Evolutionary conservation across 2,113 vertebrate species (phyloP), one percentile per base, ranked within the genome.

Genomic region (Cyprinodon tularosa): DNA sequence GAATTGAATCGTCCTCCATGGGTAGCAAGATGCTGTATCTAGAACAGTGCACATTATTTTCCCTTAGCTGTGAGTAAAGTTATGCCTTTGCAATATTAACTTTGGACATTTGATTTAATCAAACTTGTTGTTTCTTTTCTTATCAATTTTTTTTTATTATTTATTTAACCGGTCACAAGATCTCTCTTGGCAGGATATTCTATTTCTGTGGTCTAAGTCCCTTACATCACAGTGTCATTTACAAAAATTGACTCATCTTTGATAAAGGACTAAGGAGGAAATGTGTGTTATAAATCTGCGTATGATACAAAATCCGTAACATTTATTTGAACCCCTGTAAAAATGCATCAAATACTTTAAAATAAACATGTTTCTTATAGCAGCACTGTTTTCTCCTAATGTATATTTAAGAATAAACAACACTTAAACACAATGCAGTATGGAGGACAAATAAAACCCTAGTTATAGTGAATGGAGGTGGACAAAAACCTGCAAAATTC

Each of bases 101-200:
- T 82, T 66, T 69, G 39, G 42, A 78, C 78, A 80, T 77, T 47
- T 65, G 74, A 78, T 83, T 88, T 83, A 78, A 59, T 29, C 44
- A 76, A 61, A 67, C 63, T 86, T 86, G 80, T 88, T 76, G 29
- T 29, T 89, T 88, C 83, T 71, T 80, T 76, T 66, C 22, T 45
- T 72, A 83, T 83, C 75, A 84, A 81, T 83, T 29, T 29, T 29
- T 29, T 29, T 29, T 29, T 29, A 1, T 29, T 69, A 64, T 66
- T 79, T 59, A 83, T 42, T 84, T 79, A 74, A 84, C 76, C 74
- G 78, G 71, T 76, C 68, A 77, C 76, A 68, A 75, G 9, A 61
- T 69, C 73, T 86, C 81, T 81, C 72, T 78, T 82, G 86, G 80
- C 65, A 47, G 72, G 74, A 82, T 69, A 13, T 74, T 82, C 75